Conservation (phyloP, 2,888 invertebrate genomes). For the Sussaba pulchella region DNA sequence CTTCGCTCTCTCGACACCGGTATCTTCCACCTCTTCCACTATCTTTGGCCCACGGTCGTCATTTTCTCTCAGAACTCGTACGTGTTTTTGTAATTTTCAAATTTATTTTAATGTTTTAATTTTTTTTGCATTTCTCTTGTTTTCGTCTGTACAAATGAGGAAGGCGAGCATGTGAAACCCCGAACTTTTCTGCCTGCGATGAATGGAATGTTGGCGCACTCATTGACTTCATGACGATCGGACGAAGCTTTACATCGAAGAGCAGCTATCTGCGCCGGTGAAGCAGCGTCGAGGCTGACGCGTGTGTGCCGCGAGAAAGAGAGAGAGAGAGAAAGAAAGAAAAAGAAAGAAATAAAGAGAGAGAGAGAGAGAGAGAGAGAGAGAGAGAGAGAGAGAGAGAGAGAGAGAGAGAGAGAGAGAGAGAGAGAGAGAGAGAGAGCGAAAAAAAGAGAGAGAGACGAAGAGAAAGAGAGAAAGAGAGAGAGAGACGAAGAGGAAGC, state of each 20-base stretch:
- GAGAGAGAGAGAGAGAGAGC: too few relatives aligned
- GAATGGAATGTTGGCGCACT: slow-evolving; percentile 28
- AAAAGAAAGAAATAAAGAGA: too few relatives aligned
- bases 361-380: too few relatives aligned
- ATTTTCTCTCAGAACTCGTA: neutral
- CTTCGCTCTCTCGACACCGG: neutral
- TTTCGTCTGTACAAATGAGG: neutral
- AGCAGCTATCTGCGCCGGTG: neutral
- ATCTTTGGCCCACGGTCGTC: neutral
- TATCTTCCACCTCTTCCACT: neutral
- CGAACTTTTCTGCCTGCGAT: neutral
- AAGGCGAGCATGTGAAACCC: neutral
- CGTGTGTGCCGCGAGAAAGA: slow-evolving; percentile 16
- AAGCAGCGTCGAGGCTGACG: neutral
- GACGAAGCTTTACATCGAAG: slow-evolving; percentile 9
- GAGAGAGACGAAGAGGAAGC: too few relatives aligned
- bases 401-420: too few relatives aligned
- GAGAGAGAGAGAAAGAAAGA: too few relatives aligned
- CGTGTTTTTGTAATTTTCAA: neutral
- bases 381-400: too few relatives aligned
- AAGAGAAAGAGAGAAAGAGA: too few relatives aligned
- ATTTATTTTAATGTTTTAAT: neutral
- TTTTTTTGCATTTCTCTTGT: too few relatives aligned
- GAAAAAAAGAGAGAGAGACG: too few relatives aligned
- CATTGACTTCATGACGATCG: slow-evolving; percentile 10